Base-by-base conservation (phyloP, 2,113 vertebrate genomes). In the Octodon degus region DNA sequence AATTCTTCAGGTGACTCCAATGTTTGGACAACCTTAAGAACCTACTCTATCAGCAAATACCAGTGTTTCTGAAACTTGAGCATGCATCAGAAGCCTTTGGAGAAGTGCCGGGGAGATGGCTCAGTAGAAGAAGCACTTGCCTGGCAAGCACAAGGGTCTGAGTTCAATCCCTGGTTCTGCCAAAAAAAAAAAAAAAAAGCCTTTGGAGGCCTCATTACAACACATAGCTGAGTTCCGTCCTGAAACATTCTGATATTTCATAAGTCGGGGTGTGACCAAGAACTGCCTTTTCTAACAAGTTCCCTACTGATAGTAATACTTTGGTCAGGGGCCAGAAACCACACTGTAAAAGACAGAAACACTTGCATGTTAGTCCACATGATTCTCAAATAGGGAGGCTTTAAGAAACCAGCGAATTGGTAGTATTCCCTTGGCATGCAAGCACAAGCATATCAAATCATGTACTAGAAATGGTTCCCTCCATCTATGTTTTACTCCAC, bases 391-490 rank as follows among this genome's bases (percentile, higher is more conserved):
- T 34, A 82, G 14, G 55, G 70, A 70, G 37, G 14, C 53, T 88
- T 95, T 68, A 43, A 43, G 19, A 94, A 55, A 77, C 76, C 25
- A 50, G 14, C 1, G 14, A 77, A 30, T 62, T 92, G 5, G 34
- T 85, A 53, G 72, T 84, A 19, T 62, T 92, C 95, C 60, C 77
- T 60, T 60, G 90, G 63, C 93, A 20, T 83, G 12, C n/a, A 7
- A 13, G 47, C 14, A 85, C 25, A 84, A 22, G 55, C 67, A 60
- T 27, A 40, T 40, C 80, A 72, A 22, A 65, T 76, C 20, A 86
- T 22, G 81, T 65, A 91, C 60, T 84, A 70, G 80, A 96, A 83
- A 70, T 76, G 27, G 32, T 83, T 81, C 34, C 79, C 94, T 96
- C 32, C n/a, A 17, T 86, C 53, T 58, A 58, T 40, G 53, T 90